Percentiles rank a stretch among this genome's conserved stretches.
Conservation (phyloP, 2,113 vertebrate genomes). For the Leiothrix lutea region DNA sequence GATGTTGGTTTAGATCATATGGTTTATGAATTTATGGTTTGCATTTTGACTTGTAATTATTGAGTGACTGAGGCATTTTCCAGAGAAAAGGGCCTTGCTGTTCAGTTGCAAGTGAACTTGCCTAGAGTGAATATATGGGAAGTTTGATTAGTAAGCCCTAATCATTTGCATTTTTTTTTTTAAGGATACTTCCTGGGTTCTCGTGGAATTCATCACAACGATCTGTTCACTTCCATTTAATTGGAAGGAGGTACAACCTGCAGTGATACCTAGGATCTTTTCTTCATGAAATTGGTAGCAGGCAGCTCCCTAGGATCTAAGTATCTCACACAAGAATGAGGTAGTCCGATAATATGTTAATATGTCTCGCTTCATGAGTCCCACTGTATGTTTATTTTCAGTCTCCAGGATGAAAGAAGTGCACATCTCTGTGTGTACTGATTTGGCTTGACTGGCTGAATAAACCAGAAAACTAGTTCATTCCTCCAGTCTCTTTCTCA, state of each 20-base stretch:
- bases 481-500: not conserved
- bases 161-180: not conserved
- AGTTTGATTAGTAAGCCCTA: not conserved
- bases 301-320: not conserved
- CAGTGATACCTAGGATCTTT: not conserved
- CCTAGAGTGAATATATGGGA: not conserved
- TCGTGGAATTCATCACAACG: not conserved
- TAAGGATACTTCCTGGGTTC: not conserved
- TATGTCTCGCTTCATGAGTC: not conserved
- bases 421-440: accelerated
- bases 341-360: not conserved
- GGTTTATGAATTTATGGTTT: not conserved
- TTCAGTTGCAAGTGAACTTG: not conserved
- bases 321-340: not conserved
- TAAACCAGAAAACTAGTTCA: not conserved
- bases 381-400: not conserved
- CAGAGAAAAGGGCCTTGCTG: not conserved
- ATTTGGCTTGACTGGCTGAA: not conserved
- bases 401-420: not conserved
- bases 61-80: not conserved
- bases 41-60: not conserved
- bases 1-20: not conserved
- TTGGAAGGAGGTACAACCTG: not conserved
- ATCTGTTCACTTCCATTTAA: not conserved
- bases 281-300: not conserved